A percentile compares a stretch with the other conserved stretches of the same genome.
phyloP scores from a whole-genome alignment of 2,797 vertebrate species.

The Labroides dimidiatus region DNA sequence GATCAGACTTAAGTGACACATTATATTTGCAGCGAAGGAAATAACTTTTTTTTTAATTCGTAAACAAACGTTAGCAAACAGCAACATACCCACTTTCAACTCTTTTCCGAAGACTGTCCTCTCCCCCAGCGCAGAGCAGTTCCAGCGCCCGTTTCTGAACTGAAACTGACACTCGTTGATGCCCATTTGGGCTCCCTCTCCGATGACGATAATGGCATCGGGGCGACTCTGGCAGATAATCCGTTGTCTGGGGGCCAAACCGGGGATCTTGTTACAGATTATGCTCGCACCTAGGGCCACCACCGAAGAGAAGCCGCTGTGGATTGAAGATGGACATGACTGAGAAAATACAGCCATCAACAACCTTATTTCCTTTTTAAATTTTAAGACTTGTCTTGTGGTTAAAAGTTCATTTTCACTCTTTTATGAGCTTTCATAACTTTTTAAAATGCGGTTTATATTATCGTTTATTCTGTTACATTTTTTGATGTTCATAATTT shows the following conservation, averaged over 20 bases:
- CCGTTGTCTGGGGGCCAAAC: slow-evolving; percentile 95
- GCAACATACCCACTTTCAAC: slow-evolving; percentile 99
- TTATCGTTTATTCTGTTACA: background rate
- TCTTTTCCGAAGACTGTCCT: slow-evolving; percentile 99
- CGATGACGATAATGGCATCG: slow-evolving; percentile 98
- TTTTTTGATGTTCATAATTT: background rate
- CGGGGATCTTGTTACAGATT: slow-evolving; percentile 99
- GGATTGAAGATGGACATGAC: slow-evolving; percentile 59
- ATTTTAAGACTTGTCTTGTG: background rate
- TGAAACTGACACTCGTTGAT: slow-evolving; percentile 99
- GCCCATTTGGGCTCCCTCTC: slow-evolving; percentile 98
- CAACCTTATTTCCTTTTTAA: background rate
- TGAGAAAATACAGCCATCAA: slow-evolving; percentile 33
- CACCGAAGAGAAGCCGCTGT: slow-evolving; percentile 97
- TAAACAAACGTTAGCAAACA: slow-evolving; percentile 77
- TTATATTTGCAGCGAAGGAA: slow-evolving; percentile 2
- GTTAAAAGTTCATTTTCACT: background rate
- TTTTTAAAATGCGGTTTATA: background rate
- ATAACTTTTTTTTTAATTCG: slow-evolving; percentile 20
- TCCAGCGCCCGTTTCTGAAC: slow-evolving; percentile 97
- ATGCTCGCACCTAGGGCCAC: slow-evolving; percentile 98
- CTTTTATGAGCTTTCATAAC: background rate
- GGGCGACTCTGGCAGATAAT: slow-evolving; percentile 99
- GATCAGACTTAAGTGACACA: background rate
- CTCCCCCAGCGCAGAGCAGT: slow-evolving; percentile 97